Evolutionary conservation across 2,797 vertebrate genomes (phyloP).

Genomic region (Trichosurus vulpecula): DNA sequence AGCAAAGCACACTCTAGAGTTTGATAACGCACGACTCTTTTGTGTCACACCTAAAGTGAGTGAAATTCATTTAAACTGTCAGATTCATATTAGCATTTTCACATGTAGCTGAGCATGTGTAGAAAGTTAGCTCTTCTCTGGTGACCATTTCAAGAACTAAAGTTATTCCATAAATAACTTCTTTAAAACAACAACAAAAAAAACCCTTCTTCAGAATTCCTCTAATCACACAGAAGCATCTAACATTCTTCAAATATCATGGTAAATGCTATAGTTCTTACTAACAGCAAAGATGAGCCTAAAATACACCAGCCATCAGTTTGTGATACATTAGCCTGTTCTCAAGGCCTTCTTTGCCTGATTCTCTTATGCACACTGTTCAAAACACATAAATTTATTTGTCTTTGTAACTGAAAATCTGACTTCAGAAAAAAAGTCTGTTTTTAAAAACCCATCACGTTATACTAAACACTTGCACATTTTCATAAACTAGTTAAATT

Average conservation of each 20-base stretch:
- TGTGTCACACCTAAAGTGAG: not conserved
- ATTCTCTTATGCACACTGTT: not conserved
- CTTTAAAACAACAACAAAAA: not conserved
- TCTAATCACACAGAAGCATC: accelerated
- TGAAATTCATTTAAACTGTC: not conserved
- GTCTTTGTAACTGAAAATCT: not conserved
- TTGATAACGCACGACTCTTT: accelerated
- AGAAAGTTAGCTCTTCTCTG: accelerated
- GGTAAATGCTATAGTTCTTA: not conserved
- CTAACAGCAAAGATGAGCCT: not conserved
- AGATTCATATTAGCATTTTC: not conserved
- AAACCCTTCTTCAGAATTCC: not conserved
- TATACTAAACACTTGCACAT: not conserved
- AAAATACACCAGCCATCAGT: accelerated
- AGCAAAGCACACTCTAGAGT: not conserved
- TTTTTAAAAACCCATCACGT: not conserved
- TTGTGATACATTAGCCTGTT: not conserved
- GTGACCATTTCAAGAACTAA: accelerated
- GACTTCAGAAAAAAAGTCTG: not conserved
- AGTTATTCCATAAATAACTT: not conserved
- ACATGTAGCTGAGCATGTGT: not conserved
- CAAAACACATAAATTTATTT: not conserved
- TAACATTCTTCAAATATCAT: not conserved
- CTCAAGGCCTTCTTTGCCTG: not conserved
- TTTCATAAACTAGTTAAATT: not conserved